A percentile compares a stretch with the other conserved stretches of the same genome.
phyloP scores from a whole-genome alignment of 2,113 vertebrate species.

The Poeciliopsis turrubarensis region DNA sequence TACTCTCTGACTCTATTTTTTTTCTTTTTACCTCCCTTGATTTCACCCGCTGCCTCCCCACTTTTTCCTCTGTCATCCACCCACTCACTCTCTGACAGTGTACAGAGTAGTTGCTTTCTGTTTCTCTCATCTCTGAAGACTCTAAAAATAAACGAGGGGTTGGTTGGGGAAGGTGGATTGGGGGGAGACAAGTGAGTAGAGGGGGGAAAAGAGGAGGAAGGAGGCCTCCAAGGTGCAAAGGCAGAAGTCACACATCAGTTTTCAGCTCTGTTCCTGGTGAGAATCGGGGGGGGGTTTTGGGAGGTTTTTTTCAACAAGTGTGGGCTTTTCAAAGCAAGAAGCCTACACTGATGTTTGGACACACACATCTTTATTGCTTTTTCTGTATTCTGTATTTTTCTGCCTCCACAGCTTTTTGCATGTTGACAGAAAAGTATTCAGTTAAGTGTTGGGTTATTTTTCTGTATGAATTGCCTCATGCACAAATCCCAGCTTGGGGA shows the following conservation, averaged over 20 bases:
- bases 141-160: conserved; percentile 71
- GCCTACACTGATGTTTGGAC: background rate
- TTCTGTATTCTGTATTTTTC: background rate
- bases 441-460: no score
- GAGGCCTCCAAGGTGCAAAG: conserved; percentile 7
- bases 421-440: no score
- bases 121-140: conserved; percentile 66
- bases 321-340: background rate
- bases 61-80: conserved; percentile 39
- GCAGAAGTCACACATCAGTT: conserved; percentile 67
- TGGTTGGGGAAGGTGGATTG: conserved; percentile 7
- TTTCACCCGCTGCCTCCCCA: conserved; percentile 10
- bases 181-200: background rate
- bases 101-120: conserved; percentile 61
- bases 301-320: conserved; percentile 4
- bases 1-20: conserved; percentile 21
- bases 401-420: background rate
- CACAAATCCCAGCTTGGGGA: no score
- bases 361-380: background rate
- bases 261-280: conserved; percentile 45
- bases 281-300: no score
- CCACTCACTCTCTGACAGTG: conserved; percentile 66
- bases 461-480: no score
- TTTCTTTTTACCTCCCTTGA: conserved; percentile 27
- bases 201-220: conserved; percentile 1